Evolutionary conservation across 2,113 vertebrate genomes (phyloP), one percentile per base, ranked within the genome.

Genomic region (Chelonoidis abingdonii): DNA sequence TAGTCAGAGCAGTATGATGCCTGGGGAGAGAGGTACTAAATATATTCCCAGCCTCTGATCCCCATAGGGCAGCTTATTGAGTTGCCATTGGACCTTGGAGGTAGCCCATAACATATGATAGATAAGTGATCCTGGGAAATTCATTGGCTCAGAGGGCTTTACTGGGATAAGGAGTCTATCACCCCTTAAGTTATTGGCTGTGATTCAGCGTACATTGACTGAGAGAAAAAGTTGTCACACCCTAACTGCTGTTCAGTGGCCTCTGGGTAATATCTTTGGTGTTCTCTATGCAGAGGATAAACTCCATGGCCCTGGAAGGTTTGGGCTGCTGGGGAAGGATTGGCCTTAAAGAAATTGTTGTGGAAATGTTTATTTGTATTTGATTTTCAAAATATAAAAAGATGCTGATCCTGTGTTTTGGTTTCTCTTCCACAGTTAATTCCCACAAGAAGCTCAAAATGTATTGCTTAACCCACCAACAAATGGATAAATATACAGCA

Each of bases 1-100:
- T 96, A 96, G 79, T 90, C 93, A 93, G 91, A 94, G 80, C 75
- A n/a, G 81, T 93, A 24, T 83, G 75, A 52, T 90, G 83, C 89
- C 57, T 1, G 25, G 54, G 3, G 2, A 75, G 72, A 90, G 90
- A 94, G 54, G 96, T 89, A 87, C 72, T 56, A 81, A 92, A 78
- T 54, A 93, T 85, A 79, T 56, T 38, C 35, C 50, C 50, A 81
- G 50, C 21, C 12, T 16, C 80, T 14, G 31, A 54, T 53, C 29
- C 12, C 54, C 75, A 79, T 38, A 52, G 52, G 54, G n/a, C 27
- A 94, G 44, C 19, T 93, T 88, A 83, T 24, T 49, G 72, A 54
- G 12, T 86, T 90, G 79, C 84, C 81, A 62, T 85, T 94, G 56
- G 47, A 85, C 75, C 88, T 86, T 84, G 76, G 86, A 87, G 31